Evolutionary conservation across 2,113 vertebrate species (phyloP).

Genomic region (Balaeniceps rex): DNA sequence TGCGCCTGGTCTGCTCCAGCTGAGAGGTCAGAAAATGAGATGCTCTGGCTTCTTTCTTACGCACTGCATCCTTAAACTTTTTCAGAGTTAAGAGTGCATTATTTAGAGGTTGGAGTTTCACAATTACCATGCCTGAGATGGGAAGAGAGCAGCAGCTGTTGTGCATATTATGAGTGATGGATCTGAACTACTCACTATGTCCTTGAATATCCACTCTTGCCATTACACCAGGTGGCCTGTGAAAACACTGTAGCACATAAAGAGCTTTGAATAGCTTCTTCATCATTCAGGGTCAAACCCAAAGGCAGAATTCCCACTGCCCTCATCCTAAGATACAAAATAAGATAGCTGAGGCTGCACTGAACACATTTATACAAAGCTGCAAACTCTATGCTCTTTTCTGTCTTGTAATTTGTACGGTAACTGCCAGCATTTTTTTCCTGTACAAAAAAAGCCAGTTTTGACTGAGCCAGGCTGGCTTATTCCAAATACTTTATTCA

Average conservation of each 20-base stretch:
- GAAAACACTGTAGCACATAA: not conserved
- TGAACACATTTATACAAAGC: not conserved
- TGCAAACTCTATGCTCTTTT: not conserved
- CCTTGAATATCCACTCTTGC: not conserved
- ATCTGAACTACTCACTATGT: not conserved
- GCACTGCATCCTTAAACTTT: not conserved
- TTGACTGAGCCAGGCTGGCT: not conserved
- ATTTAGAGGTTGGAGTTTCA: not conserved
- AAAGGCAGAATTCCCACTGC: not conserved
- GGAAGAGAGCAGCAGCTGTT: constrained; percentile 15
- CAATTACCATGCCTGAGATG: not conserved
- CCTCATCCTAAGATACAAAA: not conserved
- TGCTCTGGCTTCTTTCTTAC: not conserved
- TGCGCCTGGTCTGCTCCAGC: not conserved
- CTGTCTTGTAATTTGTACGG: not conserved
- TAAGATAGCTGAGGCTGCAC: not conserved
- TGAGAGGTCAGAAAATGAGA: not conserved
- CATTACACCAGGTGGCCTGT: constrained; percentile 12
- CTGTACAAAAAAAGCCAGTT: not conserved
- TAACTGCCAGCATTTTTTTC: not conserved
- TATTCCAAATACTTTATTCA: not conserved
- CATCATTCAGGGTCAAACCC: not conserved
- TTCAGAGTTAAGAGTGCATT: not conserved
- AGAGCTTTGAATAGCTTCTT: not conserved
- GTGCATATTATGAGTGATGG: not conserved